These are phyloP conservation scores for Drosophila paracracens DNA, from an alignment of 2,888 invertebrate genomes.

Conservation along the genomic window DNA sequence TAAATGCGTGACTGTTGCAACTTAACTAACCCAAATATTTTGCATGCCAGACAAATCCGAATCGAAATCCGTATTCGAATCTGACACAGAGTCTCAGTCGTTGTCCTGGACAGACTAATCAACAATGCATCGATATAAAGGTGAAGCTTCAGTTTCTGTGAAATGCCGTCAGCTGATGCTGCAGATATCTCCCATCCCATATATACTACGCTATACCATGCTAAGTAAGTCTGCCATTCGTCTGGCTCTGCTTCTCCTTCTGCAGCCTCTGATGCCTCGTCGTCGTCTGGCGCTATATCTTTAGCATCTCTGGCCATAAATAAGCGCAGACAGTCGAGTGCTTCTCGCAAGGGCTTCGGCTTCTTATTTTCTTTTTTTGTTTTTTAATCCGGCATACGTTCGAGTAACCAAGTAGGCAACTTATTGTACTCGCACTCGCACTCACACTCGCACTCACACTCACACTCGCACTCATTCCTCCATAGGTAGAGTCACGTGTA, in stretches of 20 bases:
- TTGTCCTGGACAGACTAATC: slow-evolving; percentile 53
- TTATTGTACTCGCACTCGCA: background rate
- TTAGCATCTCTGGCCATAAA: slow-evolving; percentile 82
- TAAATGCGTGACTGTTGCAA: slow-evolving; percentile 65
- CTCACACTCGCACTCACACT: background rate
- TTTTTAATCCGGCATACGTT: slow-evolving; percentile 63
- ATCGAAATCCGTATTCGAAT: slow-evolving; percentile 8
- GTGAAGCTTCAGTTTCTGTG: slow-evolving; percentile 47
- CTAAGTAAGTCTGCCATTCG: slow-evolving; percentile 44
- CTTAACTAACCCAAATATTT: slow-evolving; percentile 61
- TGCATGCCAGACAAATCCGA: slow-evolving; percentile 33
- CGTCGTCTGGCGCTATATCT: slow-evolving; percentile 83
- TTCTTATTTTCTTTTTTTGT: slow-evolving; percentile 1
- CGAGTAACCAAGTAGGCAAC: slow-evolving; percentile 67
- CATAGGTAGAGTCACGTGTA: slow-evolving; percentile 36
- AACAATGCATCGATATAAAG: slow-evolving; percentile 73
- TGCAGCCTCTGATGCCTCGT: slow-evolving; percentile 34
- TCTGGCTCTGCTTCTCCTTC: slow-evolving; percentile 25
- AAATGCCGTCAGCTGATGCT: slow-evolving; percentile 63
- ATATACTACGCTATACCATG: slow-evolving; percentile 19
- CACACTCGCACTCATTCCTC: background rate
- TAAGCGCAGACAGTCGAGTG: slow-evolving; percentile 81
- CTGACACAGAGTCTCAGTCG: background rate
- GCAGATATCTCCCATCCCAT: slow-evolving; percentile 39
- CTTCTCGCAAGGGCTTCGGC: slow-evolving; percentile 52